These are phyloP conservation scores for Tychaedon coryphoeus DNA, from an alignment of 2,113 vertebrate genomes.

Conservation along the genomic window DNA sequence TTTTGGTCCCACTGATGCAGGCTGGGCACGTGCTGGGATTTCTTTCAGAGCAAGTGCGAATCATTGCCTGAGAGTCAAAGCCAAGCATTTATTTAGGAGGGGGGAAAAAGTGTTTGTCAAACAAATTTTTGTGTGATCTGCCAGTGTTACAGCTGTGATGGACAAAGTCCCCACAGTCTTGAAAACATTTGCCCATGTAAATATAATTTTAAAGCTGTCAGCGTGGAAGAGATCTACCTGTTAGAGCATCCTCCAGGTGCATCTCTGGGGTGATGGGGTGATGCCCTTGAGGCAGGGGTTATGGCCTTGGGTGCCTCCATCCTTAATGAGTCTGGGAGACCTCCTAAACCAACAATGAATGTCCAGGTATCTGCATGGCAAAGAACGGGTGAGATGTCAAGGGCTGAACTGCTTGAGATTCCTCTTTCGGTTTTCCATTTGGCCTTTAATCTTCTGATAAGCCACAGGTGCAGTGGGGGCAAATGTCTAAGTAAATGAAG, in stretches of 20 bases:
- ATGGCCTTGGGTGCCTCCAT: not conserved
- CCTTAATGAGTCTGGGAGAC: not conserved
- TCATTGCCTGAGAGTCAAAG: not conserved
- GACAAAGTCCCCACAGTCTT: not conserved
- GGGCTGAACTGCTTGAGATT: not conserved
- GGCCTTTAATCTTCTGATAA: not conserved
- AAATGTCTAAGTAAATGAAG: not conserved
- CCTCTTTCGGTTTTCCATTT: not conserved
- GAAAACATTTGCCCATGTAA: not conserved
- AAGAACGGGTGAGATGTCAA: accelerated
- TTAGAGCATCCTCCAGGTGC: not conserved
- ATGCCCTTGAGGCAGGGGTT: too few relatives aligned
- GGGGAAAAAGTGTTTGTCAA: not conserved
- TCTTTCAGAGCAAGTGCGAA: not conserved
- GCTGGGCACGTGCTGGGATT: not conserved
- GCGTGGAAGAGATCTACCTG: not conserved
- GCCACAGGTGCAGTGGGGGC: not conserved
- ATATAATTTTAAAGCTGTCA: not conserved
- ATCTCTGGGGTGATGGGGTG: not conserved
- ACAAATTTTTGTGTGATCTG: not conserved
- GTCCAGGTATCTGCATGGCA: not conserved
- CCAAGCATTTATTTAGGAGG: not conserved
- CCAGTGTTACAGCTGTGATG: not conserved
- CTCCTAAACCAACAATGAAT: not conserved
- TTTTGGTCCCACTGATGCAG: not conserved